Base-by-base conservation (phyloP, 2,797 vertebrate genomes). In the Mastacembelus armatus region DNA sequence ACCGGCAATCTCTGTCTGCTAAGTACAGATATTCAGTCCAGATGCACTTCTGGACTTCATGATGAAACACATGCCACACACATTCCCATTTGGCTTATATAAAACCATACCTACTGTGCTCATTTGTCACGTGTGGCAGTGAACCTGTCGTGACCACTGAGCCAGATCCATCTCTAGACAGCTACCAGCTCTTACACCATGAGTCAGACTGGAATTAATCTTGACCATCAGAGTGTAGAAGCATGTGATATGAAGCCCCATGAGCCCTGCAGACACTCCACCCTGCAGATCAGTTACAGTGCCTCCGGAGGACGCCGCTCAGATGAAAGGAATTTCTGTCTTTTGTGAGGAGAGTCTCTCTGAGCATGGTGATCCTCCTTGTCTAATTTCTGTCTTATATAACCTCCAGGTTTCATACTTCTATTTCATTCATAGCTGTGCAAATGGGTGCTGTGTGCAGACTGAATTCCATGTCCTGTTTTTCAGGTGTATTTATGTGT, bases 181-280 rank as follows among this genome's bases (percentile, higher is more conserved):
- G 59, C 60, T 29, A 43, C 65, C 74, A 80, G 77, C 43, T 64
- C 54, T 77, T 73, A 60, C 22, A 27, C 67, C 63, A 62, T 30
- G 40, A 83, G 74, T 75, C 75, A 52, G 56, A 36, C 62, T 67
- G 78, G 75, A 83, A 71, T 78, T 51, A 60, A 78, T 85, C 50
- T 57, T 44, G 52, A 77, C 39, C 45, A 71, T 79, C 69, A 38
- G 21, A 65, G 71, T 77, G 69, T 9, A 71, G 35, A 58, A 55
- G 35, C 52, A 78, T 70, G 39, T 64, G 57, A 66, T 54, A 39
- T 50, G 59, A 68, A 72, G 59, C 58, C 75, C 49, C 26, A 52
- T 18, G 70, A 80, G 80, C 72, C 39, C n/a, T 5, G 0, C 54
- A 57, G 45, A 72, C 33, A 18, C 69, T 65, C 73, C 63, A 45